phyloP scores from a whole-genome alignment of 2,888 invertebrate species.

The Dasypogon diadema region DNA sequence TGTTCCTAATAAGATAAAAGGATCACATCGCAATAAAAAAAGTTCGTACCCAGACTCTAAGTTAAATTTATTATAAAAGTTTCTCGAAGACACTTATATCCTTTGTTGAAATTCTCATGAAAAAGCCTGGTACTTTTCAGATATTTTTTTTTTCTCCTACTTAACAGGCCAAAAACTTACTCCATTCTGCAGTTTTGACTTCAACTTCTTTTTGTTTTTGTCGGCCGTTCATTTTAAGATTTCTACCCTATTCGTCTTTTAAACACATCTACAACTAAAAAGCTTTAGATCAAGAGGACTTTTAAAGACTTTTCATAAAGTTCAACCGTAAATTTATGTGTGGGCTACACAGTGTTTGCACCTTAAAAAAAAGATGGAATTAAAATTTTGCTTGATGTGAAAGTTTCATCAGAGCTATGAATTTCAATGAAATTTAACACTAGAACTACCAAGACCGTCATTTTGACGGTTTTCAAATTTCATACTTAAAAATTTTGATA shows the following conservation, averaged over 20 bases:
- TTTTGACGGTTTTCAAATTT: too few species aligned
- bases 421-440: constrained; percentile 25
- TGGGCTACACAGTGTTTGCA: constrained; percentile 29
- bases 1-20: constrained; percentile 55
- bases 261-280: constrained; percentile 12
- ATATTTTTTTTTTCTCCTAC: constrained; percentile 30
- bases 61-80: constrained; percentile 55
- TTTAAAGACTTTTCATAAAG: constrained; percentile 44
- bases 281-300: constrained; percentile 23
- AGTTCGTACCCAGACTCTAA: constrained; percentile 46
- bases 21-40: constrained; percentile 51
- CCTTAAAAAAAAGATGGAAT: constrained; percentile 7
- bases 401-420: constrained; percentile 22
- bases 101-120: constrained; percentile 50
- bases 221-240: constrained; percentile 29
- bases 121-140: constrained; percentile 20
- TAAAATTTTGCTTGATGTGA: constrained; percentile 18
- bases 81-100: constrained; percentile 53
- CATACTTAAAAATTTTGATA: too few species aligned
- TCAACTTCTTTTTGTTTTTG: constrained; percentile 37
- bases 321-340: constrained; percentile 28
- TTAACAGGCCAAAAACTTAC: constrained; percentile 44
- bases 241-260: constrained; percentile 17
- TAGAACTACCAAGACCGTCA: too few species aligned
- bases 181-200: constrained; percentile 41